Base-by-base conservation (phyloP, 2,888 invertebrate species). In the Linnaemya vulpina region DNA sequence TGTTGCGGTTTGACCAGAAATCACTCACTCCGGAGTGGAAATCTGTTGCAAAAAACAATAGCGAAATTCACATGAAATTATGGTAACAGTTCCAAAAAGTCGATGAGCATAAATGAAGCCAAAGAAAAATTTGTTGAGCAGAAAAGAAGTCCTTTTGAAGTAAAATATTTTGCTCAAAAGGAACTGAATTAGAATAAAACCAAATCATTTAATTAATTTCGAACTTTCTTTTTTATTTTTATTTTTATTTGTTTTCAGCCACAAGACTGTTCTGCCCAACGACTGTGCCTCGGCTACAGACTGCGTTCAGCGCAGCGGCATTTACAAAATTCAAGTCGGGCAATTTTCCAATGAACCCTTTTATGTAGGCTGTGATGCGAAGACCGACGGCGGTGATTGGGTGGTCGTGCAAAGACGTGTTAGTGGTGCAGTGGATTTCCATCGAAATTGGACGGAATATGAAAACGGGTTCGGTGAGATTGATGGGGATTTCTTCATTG, bases 201-300 rank as follows among this genome's bases (percentile, higher is more conserved):
- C 11, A 9, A 11, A 13, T 40, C 13, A 40, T 13, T 3, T 40
- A 40, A 40, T 11, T 13, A 40, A 1, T 10, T 40, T 40, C 3
- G 30, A 40, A 40, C 11, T 40, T 40, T 8, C 11, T 40, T 8
- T 17, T 55, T 2, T 30, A 15, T 55, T 49, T 25, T 25, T 8
- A 8, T n/a, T n/a, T n/a, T n/a, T n/a, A n/a, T n/a, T n/a, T n/a
- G n/a, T n/a, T n/a, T n/a, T n/a, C n/a, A 76, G 75, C 10, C 22
- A 20, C 9, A 76, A 53, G 1, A 1, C 13, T n/a, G 40, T 30
- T 38, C 25, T 76, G 10, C 38, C 67, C 15, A 68, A 65, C n/a
- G 67, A 77, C 53, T 81, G 80, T 53, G 74, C 74, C 7, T n/a
- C 67, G 2, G 80, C 80, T 20, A 81, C 80, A n/a, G 38, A 30